Evolutionary conservation across 2,113 vertebrate species (phyloP).

Genomic region (Aleadryas rufinucha): DNA sequence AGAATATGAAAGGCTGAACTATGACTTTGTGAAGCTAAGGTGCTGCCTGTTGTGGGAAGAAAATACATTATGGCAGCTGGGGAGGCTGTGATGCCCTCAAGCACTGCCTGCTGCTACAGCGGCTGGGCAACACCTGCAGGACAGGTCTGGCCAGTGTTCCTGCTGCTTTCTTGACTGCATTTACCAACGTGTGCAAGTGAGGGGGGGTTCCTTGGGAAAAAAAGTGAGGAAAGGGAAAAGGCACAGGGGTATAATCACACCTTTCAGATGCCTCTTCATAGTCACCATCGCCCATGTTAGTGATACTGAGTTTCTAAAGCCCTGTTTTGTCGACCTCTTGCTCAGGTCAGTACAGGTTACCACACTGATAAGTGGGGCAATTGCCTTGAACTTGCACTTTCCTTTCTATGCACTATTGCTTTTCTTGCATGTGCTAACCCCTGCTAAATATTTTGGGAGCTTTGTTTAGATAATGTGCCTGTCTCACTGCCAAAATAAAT

Average conservation of each 20-base stretch:
- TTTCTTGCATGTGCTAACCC: neutral
- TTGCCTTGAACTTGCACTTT: neutral
- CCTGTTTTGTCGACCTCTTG: neutral
- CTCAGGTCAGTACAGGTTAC: neutral
- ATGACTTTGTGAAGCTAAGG: neutral
- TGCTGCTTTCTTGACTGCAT: neutral
- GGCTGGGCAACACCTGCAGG: neutral
- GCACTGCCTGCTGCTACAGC: neutral
- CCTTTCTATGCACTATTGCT: neutral
- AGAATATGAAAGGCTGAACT: neutral
- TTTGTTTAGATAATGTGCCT: neutral
- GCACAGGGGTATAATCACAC: neutral
- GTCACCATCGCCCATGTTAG: neutral
- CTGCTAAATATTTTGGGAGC: neutral
- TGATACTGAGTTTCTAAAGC: neutral
- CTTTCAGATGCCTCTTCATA: neutral
- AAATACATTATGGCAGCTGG: neutral
- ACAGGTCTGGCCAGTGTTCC: neutral
- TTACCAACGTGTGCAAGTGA: accelerated
- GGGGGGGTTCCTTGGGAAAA: neutral
- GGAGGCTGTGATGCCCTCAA: neutral
- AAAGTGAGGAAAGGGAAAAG: neutral
- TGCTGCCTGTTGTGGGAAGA: neutral
- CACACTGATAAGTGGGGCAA: neutral
- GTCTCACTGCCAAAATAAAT: neutral